Evolutionary conservation across 2,797 vertebrate genomes (phyloP), one percentile per base, ranked within the genome.

Genomic region (Sebastes melanostomus): DNA sequence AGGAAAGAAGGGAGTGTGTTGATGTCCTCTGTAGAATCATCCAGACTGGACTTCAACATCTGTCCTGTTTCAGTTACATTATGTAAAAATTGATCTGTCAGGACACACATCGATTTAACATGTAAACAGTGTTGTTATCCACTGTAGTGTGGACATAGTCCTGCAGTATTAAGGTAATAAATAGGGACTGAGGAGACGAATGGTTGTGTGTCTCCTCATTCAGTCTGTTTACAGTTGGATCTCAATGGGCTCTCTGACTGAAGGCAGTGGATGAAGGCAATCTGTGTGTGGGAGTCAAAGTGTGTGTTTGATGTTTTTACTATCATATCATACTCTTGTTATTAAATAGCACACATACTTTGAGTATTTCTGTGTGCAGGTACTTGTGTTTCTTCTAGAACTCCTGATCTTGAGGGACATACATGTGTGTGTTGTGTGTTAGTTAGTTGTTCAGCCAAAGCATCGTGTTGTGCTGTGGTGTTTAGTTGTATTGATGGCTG

Each of bases 151-250:
- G 55, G 55, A 24, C 59, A 34, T 2, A 20, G 42, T 54, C 14
- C 20, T 50, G 2, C 61, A 38, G 58, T 30, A 25, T 50, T 14
- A 9, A 25, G 9, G 11, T 61, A 6, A 34, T 63, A 9, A 16
- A 2, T 42, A 5, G 3, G 9, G 52, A 32, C 22, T 54, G 59
- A 65, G 18, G 13, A 78, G 54, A 61, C 8, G 42, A 12, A 25
- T 22, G 3, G 27, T 25, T 67, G 74, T 60, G 61, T 66, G 38
- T 74, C 30, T 34, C 61, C 36, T 72, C 69, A 52, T 7, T 30
- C 24, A 29, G 30, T 36, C 65, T 69, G 75, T 58, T 77, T 60
- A 38, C 65, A 70, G 59, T 30, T 30, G 34, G 58, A 71, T 70
- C 29, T 74, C 59, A 70, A 22, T 55, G 38, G 14, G 52, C 69